Percentiles rank a stretch among this genome's conserved stretches.
phyloP scores from a whole-genome alignment of 2,113 vertebrate species.

The Onychostruthus taczanowskii region DNA sequence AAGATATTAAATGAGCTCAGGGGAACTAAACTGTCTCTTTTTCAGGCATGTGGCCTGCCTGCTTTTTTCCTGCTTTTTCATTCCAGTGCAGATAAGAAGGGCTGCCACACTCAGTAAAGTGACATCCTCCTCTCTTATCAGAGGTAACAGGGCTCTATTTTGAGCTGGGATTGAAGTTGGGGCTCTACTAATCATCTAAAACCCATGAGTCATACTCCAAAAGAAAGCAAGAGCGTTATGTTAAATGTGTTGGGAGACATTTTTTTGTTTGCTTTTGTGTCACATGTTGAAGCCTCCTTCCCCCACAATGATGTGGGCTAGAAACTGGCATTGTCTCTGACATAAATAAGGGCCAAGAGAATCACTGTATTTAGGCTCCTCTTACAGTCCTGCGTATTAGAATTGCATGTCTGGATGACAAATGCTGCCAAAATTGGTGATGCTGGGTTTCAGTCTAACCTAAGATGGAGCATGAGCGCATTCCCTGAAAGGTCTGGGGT shows the following conservation, averaged over 20 bases:
- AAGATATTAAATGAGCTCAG: neutral
- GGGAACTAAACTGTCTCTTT: neutral
- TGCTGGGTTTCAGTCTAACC: neutral
- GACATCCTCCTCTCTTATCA: neutral
- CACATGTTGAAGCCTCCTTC: slow-evolving; percentile 3
- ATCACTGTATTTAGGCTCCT: neutral
- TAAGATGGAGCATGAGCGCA: neutral
- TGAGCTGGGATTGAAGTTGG: neutral
- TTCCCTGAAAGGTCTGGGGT: neutral
- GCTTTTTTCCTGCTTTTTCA: neutral
- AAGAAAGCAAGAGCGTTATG: neutral
- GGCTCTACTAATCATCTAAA: neutral
- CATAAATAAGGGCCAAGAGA: neutral
- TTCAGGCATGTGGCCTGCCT: neutral
- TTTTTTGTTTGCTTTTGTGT: slow-evolving; percentile 33
- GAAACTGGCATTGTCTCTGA: slow-evolving; percentile 31
- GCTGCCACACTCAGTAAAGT: neutral
- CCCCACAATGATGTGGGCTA: neutral
- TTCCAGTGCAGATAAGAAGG: neutral
- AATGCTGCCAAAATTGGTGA: neutral
- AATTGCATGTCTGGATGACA: neutral
- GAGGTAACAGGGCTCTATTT: neutral
- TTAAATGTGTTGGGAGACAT: neutral
- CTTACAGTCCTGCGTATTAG: neutral
- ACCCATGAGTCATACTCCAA: neutral